Percentiles rank a stretch among this genome's conserved stretches.
phyloP scores from a whole-genome alignment of 2,888 invertebrate genomes.

The Philaethria dido region DNA sequence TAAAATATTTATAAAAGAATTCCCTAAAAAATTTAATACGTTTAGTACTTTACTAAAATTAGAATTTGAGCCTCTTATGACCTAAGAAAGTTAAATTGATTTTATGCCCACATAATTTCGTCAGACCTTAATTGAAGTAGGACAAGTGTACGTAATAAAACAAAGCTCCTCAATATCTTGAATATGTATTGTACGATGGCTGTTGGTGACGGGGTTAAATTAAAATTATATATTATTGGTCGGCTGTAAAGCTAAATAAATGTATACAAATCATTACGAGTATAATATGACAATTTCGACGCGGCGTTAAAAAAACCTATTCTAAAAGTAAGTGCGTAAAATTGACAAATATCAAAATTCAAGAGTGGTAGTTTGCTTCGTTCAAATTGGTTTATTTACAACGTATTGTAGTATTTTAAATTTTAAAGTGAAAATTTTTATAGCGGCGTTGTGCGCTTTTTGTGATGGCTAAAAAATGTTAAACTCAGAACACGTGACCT shows the following conservation, averaged over 20 bases:
- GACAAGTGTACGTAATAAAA: background rate
- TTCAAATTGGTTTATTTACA: too few species aligned
- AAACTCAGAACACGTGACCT: too few species aligned
- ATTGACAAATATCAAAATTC: too few species aligned
- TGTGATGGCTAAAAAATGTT: too few species aligned
- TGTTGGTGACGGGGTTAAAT: background rate
- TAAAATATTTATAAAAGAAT: too few species aligned
- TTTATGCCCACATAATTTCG: background rate
- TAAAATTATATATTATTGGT: background rate
- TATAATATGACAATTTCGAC: too few species aligned
- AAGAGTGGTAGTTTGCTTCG: too few species aligned
- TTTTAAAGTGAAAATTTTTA: too few species aligned
- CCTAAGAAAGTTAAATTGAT: background rate
- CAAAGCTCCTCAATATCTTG: background rate
- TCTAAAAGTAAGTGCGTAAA: too few species aligned
- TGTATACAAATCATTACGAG: background rate
- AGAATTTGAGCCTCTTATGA: background rate
- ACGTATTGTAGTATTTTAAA: too few species aligned
- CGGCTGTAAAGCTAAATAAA: background rate
- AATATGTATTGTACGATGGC: background rate
- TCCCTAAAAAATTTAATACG: background rate
- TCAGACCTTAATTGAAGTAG: constrained; percentile 1
- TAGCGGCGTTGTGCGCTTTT: too few species aligned
- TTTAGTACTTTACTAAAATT: background rate
- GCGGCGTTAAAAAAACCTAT: too few species aligned